Conservation (phyloP, 1,140 invertebrate species). For the Ditylenchus dipsaci region DNA sequence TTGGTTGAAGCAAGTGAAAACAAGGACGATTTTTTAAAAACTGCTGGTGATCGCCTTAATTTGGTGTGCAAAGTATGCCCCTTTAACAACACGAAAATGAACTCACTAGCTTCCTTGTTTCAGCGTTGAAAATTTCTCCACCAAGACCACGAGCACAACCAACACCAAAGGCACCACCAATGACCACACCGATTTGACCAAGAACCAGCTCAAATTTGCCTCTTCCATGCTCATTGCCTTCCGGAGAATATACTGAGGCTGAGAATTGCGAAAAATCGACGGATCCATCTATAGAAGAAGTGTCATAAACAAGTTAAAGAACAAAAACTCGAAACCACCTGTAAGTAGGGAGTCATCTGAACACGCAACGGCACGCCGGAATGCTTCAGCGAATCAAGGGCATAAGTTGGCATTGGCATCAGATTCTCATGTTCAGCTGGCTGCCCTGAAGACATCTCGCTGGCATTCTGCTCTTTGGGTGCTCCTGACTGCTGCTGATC, state of each 20-base stretch:
- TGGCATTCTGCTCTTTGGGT: background rate
- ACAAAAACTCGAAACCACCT: constrained; percentile 35
- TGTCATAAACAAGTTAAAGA: background rate
- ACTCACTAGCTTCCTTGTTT: constrained; percentile 30
- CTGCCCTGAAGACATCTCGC: background rate
- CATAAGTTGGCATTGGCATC: constrained; percentile 13
- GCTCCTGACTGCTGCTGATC: background rate
- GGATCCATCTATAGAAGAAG: constrained; percentile 37
- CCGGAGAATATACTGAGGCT: constrained; percentile 50
- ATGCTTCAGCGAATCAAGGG: constrained; percentile 38
- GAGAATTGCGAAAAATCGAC: constrained; percentile 36
- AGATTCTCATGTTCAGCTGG: background rate
- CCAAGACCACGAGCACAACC: constrained; percentile 35
- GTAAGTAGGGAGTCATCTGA: constrained; percentile 46
- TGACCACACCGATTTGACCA: constrained; percentile 46
- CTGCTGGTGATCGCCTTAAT: no score
- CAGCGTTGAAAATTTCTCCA: constrained; percentile 36
- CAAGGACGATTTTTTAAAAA: no score
- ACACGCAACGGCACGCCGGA: constrained; percentile 38
- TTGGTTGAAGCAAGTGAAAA: no score
- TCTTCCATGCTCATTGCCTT: constrained; percentile 42
- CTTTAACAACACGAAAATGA: no score
- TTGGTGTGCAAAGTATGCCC: no score
- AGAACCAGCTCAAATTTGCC: constrained; percentile 45
- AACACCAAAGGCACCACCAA: constrained; percentile 33